Conservation (phyloP, 2,113 vertebrate genomes). For the Erythrolamprus reginae region DNA sequence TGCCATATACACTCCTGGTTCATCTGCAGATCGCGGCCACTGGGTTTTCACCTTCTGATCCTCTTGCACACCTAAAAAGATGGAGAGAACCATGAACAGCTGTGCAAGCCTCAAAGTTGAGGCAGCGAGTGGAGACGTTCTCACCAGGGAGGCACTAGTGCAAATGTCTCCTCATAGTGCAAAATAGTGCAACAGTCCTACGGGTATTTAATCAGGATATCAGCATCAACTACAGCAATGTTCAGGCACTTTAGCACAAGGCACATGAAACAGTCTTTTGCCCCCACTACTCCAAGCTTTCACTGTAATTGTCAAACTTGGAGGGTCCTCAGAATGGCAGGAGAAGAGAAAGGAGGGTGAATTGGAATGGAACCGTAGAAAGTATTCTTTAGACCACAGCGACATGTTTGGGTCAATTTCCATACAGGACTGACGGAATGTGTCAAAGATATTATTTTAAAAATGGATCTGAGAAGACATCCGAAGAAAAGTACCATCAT, state of each 20-base stretch:
- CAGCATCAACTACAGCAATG: background rate
- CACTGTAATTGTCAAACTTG: background rate
- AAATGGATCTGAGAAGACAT: background rate
- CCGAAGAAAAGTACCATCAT: background rate
- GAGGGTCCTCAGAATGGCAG: background rate
- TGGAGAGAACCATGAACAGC: constrained; percentile 31
- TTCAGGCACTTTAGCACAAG: background rate
- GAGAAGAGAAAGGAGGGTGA: background rate
- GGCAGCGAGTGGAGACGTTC: background rate
- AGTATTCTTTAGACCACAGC: background rate
- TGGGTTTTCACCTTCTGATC: constrained; percentile 97
- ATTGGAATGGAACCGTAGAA: background rate
- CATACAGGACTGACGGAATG: background rate
- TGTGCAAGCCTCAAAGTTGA: background rate
- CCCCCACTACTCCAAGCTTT: background rate
- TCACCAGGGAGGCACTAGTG: background rate
- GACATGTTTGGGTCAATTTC: background rate
- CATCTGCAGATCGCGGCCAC: constrained; percentile 93
- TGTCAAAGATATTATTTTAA: background rate
- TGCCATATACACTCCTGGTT: constrained; percentile 95
- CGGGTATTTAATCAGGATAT: background rate
- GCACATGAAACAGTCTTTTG: background rate
- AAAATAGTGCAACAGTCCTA: background rate
- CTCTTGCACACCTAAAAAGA: constrained; percentile 80
- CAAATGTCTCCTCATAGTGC: no score